Base-by-base conservation (phyloP, 1,140 invertebrate genomes). In the Eueides isabella region DNA sequence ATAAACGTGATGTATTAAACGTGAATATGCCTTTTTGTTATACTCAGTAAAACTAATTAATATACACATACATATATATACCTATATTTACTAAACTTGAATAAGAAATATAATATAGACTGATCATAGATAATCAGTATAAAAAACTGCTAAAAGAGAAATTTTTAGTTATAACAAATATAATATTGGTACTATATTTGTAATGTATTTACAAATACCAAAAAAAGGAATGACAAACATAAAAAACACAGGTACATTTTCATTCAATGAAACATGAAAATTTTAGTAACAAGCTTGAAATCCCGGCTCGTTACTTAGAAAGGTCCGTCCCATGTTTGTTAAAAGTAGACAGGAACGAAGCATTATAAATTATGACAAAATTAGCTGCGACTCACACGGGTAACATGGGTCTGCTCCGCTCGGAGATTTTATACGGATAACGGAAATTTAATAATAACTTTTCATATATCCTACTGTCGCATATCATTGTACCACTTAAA, bases 371-470 rank as follows among this genome's bases (percentile, higher is more conserved):
- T 69, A 74, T 74, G 67, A 69, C 61, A 65, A 74, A 74, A 74
- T 74, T 74, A 74, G 61, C 72, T 67, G 35, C 71, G 61, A 41
- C 67, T 69, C 72, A 41, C 66, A 41, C 67, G 71, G 68, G 69
- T 69, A 71, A 77, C 66, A 76, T 31, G 72, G 67, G 68, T 73
- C 75, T 26, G 61, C 71, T 61, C 35, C 48, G 55, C 69, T 71
- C 68, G 44, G 65, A 74, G 76, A 77, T 77, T 77, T 66, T 63
- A 26, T 68, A 64, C 41, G 72, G 72, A 77, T 77, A 77, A 71
- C 67, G 72, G 61, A 77, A 77, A 77, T 77, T 77, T 74, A 77
- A 77, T 77, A 77, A 77, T 66, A 74, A 69, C 66, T 74, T 74
- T 74, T 62, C 72, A 68, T 35, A 74, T 68, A 74, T 29, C 71